These are phyloP conservation scores for Amblyraja radiata DNA, from an alignment of 2,797 vertebrate genomes.

Conservation along the genomic window DNA sequence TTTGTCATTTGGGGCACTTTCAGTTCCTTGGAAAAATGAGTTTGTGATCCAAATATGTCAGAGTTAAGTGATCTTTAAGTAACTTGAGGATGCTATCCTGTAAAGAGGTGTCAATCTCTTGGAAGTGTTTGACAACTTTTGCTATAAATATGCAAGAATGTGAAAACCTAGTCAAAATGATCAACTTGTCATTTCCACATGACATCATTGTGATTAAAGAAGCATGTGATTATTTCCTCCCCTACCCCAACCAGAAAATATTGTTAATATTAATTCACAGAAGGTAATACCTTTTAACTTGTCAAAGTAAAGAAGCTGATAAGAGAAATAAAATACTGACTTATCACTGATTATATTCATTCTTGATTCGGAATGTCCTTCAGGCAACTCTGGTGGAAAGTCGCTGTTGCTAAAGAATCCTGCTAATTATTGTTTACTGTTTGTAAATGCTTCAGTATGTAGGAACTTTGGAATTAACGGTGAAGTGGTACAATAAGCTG, in stretches of 20 bases:
- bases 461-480: conserved; percentile 63
- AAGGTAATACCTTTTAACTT: not conserved
- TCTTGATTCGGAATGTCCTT: not conserved
- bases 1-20: not conserved
- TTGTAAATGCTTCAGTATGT: conserved; percentile 52
- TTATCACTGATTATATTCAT: not conserved
- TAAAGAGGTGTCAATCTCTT: not conserved
- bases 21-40: not conserved
- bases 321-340: not conserved
- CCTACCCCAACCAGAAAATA: not conserved
- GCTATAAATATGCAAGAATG: not conserved
- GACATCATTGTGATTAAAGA: not conserved
- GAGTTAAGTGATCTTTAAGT: not conserved
- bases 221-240: not conserved
- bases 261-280: not conserved
- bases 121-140: not conserved
- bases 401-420: not conserved
- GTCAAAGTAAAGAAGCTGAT: not conserved
- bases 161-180: not conserved
- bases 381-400: not conserved
- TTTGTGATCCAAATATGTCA: not conserved
- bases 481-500: conserved; percentile 66
- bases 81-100: not conserved
- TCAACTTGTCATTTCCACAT: not conserved
- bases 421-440: not conserved